Conservation (phyloP, 2,888 invertebrate genomes). For the Caradrina kadenii region DNA sequence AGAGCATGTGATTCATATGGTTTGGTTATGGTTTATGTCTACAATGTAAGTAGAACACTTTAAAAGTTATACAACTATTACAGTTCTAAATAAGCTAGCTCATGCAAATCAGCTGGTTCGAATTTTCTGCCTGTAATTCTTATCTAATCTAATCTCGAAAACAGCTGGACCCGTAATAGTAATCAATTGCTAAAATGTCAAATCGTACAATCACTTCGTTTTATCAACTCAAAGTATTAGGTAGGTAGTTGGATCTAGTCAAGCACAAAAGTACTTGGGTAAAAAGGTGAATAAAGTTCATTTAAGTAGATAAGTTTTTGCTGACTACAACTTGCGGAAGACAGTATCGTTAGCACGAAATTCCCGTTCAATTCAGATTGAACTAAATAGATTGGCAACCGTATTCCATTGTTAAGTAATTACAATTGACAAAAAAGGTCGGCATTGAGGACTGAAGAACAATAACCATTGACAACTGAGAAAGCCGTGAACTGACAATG, state of each 20-base stretch:
- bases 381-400: slow-evolving; percentile 47
- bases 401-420: slow-evolving; percentile 59
- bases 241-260: neutral
- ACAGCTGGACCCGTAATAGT: slow-evolving; percentile 47
- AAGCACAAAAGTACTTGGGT: neutral
- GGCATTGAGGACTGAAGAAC: slow-evolving; percentile 56
- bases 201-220: slow-evolving; percentile 37
- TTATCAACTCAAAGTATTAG: slow-evolving; percentile 36
- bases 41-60: slow-evolving; percentile 2
- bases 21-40: slow-evolving; percentile 4
- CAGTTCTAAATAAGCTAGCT: slow-evolving; percentile 9
- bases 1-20: neutral
- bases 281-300: slow-evolving; percentile 14
- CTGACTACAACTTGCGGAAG: slow-evolving; percentile 16
- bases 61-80: neutral
- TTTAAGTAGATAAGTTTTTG: slow-evolving; percentile 2
- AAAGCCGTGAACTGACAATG: slow-evolving; percentile 66
- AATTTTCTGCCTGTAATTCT: slow-evolving; percentile 34
- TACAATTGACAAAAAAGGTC: slow-evolving; percentile 61
- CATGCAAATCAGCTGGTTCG: slow-evolving; percentile 30
- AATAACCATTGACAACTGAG: slow-evolving; percentile 69
- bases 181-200: slow-evolving; percentile 43
- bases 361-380: slow-evolving; percentile 28
- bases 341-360: slow-evolving; percentile 18
- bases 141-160: slow-evolving; percentile 45